Base-by-base conservation (phyloP, 2,797 vertebrate species). In the Oophaga sylvatica region DNA sequence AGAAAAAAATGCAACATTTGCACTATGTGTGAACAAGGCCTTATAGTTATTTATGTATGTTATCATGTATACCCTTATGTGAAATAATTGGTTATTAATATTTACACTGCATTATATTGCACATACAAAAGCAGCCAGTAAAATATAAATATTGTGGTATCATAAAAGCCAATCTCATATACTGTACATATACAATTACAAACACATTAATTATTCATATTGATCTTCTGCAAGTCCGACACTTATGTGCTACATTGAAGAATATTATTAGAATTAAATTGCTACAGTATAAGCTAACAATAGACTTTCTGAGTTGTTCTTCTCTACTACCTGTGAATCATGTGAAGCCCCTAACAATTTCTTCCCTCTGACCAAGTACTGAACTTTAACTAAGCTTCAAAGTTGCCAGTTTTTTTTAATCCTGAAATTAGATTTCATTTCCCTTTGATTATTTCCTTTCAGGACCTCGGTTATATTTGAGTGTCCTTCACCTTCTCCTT, bases 401-500 rank as follows among this genome's bases (percentile, higher is more conserved):
- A 94, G 90, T 92, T 92, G 79, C 91, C 94, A 96, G 95, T 94
- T 96, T 94, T 53, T 95, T 96, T 96, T 96, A 92, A 93, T 93
- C 93, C 94, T 95, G 95, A 96, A 98, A 98, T 97, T 96, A 97
- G 96, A 97, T 97, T 86, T 89, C 80, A 86, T 89, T 86, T 86
- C 65, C 88, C 81, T 89, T 87, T 89, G 88, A 89, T 89, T 86
- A 89, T 89, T 86, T 89, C 96, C 95, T 94, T 95, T 96, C 95
- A 76, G 95, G 95, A 95, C 87, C 90, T 95, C 93, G 94, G 96
- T 96, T 96, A 95, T 95, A 96, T 96, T 95, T 95, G 93, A 94
- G 95, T 96, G 95, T 95, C 96, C 96, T 94, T 97, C 96, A 96
- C 96, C 96, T 96, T 97, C 96, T 96, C 95, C 95, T 96, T 86